Evolutionary conservation across 64 coral and sea anemone species (phyloP).

Genomic region (Montipora efflorescens): DNA sequence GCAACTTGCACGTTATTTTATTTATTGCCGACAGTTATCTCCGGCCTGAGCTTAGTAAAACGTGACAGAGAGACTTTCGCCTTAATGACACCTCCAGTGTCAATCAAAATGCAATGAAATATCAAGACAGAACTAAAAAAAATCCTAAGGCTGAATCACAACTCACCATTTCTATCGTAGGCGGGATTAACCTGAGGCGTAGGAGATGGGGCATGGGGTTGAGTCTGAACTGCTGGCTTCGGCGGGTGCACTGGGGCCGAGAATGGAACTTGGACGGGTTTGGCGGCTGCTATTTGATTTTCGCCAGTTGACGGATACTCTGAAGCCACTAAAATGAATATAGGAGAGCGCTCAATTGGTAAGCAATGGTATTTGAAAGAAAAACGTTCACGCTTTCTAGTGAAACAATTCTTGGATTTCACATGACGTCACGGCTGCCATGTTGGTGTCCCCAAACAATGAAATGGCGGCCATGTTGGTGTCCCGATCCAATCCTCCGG

Average conservation of each 20-base stretch:
- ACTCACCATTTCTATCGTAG: background rate
- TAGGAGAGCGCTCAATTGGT: background rate
- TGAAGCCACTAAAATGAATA: conserved; percentile 1
- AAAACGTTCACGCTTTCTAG: no score
- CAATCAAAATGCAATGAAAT: background rate
- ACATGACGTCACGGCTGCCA: no score
- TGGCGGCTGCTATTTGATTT: background rate
- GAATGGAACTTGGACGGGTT: conserved; percentile 37
- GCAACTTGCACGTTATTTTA: no score
- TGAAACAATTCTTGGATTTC: no score
- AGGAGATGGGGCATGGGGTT: conserved; percentile 1
- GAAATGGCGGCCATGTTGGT: no score
- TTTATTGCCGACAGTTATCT: background rate
- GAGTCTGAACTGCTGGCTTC: background rate
- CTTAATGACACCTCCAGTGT: no score
- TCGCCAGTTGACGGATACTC: background rate
- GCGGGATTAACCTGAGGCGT: background rate
- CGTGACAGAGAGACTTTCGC: no score
- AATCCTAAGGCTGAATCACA: no score
- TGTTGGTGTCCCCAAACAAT: no score
- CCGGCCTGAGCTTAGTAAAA: background rate
- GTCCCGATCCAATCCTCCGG: no score
- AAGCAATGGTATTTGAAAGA: background rate
- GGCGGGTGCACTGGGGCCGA: background rate
- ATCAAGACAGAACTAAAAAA: background rate